A percentile compares a stretch with the other conserved stretches of the same genome.
Conservation (phyloP, 1,140 invertebrate species). For the Colletes latitarsis region DNA sequence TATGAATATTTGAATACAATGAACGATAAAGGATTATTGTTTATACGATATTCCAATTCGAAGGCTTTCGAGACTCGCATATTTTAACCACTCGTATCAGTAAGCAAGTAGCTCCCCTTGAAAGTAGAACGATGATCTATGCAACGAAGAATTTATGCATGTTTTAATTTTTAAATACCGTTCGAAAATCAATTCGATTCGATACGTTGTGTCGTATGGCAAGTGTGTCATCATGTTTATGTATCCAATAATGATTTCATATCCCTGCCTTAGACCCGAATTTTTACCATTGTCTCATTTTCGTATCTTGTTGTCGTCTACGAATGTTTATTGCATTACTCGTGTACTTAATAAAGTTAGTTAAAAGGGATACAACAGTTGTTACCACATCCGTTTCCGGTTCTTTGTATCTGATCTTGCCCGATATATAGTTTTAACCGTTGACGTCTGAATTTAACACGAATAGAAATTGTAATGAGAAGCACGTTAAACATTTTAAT, state of each 20-base stretch:
- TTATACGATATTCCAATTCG: not conserved
- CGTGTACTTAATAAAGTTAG: too few species aligned
- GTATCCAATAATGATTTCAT: too few species aligned
- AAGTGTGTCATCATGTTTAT: too few species aligned
- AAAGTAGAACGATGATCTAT: constrained; percentile 35
- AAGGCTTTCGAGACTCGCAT: not conserved
- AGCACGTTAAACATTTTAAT: not conserved
- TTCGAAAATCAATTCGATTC: constrained; percentile 14
- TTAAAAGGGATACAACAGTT: too few species aligned
- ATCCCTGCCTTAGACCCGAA: too few species aligned
- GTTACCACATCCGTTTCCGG: constrained; percentile 39
- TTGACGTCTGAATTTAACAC: not conserved
- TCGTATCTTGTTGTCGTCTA: too few species aligned
- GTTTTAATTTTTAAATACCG: constrained; percentile 10
- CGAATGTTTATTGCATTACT: too few species aligned
- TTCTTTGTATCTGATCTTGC: constrained; percentile 22
- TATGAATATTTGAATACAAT: not conserved
- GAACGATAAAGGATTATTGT: too few species aligned
- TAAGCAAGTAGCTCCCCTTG: constrained; percentile 15
- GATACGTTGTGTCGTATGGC: not conserved
- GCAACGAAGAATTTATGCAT: constrained; percentile 25
- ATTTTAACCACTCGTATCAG: not conserved
- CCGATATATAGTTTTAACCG: not conserved
- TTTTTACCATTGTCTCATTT: too few species aligned
- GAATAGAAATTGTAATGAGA: not conserved